Evolutionary conservation across 1,140 invertebrate genomes (phyloP), one percentile per base, ranked within the genome.

Genomic region (Coelopa frigida): DNA sequence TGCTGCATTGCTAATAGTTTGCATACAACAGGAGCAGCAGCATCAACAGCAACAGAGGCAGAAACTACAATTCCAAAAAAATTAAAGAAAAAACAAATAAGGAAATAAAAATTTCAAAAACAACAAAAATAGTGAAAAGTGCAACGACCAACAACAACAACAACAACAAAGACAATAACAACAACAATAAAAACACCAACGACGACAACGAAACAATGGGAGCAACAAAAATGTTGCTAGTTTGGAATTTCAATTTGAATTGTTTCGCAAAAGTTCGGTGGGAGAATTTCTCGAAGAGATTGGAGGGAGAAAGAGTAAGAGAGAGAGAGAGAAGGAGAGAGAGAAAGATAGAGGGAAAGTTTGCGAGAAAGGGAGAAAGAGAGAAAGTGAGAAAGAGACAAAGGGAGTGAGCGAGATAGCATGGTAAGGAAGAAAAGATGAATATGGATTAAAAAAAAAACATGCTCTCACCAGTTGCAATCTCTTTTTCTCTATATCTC

Each of bases 171-270:
- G 6, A 17, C 23, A 6, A 21, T 21, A 20, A 8, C 20, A 39
- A 39, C 15, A 20, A 39, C 20, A 39, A 21, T 21, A 18, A 39
- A 8, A 39, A 39, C 11, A 39, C 20, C 20, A 39, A 39, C 14
- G 23, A 39, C 20, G 23, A 39, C 20, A 39, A 20, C 20, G 23
- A 39, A 17, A 39, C 20, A 39, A 20, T 39, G 20, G 21, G 5
- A 39, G 7, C 20, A 39, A 39, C 14, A 29, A 29, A 29, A 29
- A 29, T 29, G n/a, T n/a, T n/a, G n/a, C n/a, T n/a, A n/a, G n/a
- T n/a, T n/a, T n/a, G n/a, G n/a, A n/a, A n/a, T n/a, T n/a, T n/a
- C n/a, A n/a, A n/a, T n/a, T n/a, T n/a, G n/a, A n/a, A n/a, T n/a
- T n/a, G n/a, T n/a, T n/a, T n/a, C n/a, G n/a, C n/a, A n/a, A n/a